A percentile compares a stretch with the other conserved stretches of the same genome.
phyloP scores from a whole-genome alignment of 2,888 invertebrate species.

The Gibbula magus region DNA sequence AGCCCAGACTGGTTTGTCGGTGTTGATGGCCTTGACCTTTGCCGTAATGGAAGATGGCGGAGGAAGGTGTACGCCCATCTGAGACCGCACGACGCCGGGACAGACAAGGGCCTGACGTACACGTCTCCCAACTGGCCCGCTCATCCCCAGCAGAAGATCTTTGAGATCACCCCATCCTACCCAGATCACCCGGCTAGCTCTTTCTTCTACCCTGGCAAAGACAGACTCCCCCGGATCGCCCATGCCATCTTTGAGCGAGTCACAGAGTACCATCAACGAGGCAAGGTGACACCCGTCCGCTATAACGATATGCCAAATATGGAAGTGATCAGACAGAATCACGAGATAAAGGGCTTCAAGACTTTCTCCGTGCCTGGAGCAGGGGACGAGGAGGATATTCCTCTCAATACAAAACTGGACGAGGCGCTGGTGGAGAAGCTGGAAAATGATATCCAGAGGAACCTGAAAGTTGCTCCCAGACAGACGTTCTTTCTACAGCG shows the following conservation, averaged over 20 bases:
- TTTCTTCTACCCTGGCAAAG: constrained; percentile 91
- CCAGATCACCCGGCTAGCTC: constrained; percentile 95
- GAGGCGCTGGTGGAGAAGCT: neutral
- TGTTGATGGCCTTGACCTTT: constrained; percentile 91
- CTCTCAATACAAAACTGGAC: constrained; percentile 33
- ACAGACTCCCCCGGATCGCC: constrained; percentile 87
- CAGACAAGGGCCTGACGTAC: constrained; percentile 96
- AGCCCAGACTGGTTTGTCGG: constrained; percentile 96
- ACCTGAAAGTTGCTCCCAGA: neutral
- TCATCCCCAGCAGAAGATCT: constrained; percentile 90
- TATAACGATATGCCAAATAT: neutral
- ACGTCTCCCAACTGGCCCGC: constrained; percentile 98
- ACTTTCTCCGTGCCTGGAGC: constrained; percentile 3
- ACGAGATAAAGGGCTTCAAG: constrained; percentile 37
- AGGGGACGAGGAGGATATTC: neutral
- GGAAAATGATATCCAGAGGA: constrained; percentile 11
- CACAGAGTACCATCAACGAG: constrained; percentile 47
- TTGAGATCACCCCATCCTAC: constrained; percentile 90
- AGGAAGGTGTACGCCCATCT: constrained; percentile 93
- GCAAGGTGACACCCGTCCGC: constrained; percentile 1
- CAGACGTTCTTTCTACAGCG: neutral
- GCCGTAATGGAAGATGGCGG: constrained; percentile 93
- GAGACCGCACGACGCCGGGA: constrained; percentile 93
- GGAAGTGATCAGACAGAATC: constrained; percentile 17
- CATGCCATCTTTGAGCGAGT: constrained; percentile 80